Conservation (phyloP, 2,113 vertebrate genomes). For the Zosterops pallidus region DNA sequence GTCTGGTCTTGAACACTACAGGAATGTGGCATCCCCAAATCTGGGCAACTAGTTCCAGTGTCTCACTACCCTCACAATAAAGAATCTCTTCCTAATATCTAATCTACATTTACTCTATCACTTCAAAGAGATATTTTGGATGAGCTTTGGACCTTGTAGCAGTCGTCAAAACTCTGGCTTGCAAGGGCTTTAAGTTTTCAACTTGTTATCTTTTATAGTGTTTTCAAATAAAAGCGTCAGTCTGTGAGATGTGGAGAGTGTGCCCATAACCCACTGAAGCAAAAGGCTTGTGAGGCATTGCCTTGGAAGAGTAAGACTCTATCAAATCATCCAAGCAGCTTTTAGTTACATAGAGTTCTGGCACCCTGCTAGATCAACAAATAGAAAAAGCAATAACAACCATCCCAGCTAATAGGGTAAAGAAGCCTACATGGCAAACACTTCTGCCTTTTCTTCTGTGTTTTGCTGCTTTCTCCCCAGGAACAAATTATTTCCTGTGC, state of each 20-base stretch:
- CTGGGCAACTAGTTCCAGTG: background rate
- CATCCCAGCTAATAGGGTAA: background rate
- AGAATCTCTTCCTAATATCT: background rate
- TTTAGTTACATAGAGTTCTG: background rate
- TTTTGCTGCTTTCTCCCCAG: background rate
- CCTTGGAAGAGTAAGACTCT: background rate
- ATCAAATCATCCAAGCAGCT: background rate
- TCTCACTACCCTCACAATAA: background rate
- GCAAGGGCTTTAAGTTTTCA: background rate
- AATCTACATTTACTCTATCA: background rate
- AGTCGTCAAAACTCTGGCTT: background rate
- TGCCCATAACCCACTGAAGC: background rate
- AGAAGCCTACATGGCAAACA: background rate
- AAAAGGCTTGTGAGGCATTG: background rate
- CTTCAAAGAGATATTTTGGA: background rate
- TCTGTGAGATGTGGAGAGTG: fast-evolving
- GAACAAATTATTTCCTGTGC: slow-evolving; percentile 11
- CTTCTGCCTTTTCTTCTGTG: background rate
- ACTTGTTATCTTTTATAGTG: background rate
- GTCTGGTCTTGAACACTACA: background rate
- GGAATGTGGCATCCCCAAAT: background rate
- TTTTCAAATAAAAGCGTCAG: background rate
- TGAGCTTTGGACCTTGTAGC: background rate
- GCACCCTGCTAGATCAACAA: slow-evolving; percentile 21
- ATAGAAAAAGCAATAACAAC: slow-evolving; percentile 11